These are phyloP conservation scores for Scolopax rusticola DNA, from an alignment of 2,797 vertebrate species.

Conservation along the genomic window DNA sequence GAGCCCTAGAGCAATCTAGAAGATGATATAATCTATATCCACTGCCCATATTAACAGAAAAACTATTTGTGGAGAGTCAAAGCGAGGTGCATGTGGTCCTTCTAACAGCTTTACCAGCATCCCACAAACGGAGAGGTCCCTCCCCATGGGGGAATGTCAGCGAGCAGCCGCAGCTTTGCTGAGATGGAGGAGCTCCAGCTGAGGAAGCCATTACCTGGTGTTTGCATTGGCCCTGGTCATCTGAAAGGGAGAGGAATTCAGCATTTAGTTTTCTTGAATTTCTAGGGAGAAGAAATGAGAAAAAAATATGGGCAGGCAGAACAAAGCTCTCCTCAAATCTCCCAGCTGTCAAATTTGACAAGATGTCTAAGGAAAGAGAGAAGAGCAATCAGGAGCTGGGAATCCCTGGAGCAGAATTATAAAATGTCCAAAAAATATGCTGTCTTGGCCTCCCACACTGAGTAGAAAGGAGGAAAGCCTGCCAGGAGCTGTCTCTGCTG, in stretches of 20 bases:
- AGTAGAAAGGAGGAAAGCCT: neutral
- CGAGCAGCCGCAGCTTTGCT: neutral
- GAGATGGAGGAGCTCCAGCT: neutral
- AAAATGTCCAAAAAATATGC: neutral
- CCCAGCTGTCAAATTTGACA: neutral
- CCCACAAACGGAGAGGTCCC: rapidly evolving
- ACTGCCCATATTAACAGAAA: neutral
- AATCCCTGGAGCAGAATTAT: neutral
- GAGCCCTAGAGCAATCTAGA: neutral
- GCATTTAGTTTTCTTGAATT: neutral
- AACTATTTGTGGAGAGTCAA: neutral
- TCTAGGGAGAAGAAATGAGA: neutral
- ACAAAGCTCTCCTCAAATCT: neutral
- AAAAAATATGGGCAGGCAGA: neutral
- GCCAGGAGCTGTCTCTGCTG: neutral
- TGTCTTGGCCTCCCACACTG: neutral
- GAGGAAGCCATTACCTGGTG: neutral
- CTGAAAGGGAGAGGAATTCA: neutral
- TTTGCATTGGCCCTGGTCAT: neutral
- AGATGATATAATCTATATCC: neutral
- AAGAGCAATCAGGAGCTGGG: neutral
- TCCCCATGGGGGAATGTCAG: rapidly evolving
- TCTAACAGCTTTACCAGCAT: neutral
- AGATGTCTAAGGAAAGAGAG: neutral
- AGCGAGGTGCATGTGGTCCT: neutral